phyloP scores from a whole-genome alignment of 2,888 invertebrate genomes.

The Ormia ochracea region DNA sequence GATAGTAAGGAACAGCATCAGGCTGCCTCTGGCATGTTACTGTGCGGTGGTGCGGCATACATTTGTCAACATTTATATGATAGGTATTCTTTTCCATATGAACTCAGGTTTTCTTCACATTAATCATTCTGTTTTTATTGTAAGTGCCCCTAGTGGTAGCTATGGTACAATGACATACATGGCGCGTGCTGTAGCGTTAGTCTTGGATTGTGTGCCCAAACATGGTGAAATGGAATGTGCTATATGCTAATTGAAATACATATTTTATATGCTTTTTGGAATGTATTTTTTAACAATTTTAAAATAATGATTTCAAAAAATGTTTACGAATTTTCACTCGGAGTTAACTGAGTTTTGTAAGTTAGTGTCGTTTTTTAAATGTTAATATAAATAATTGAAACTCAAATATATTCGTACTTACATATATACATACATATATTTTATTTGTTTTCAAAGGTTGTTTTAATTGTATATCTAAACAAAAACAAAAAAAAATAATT shows the following conservation, averaged over 20 bases:
- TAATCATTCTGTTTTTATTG: not conserved
- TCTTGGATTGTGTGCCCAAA: conserved; percentile 85
- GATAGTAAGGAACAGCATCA: conserved; percentile 79
- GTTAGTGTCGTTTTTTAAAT: conserved; percentile 1
- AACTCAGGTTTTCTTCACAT: no score
- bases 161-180: conserved; percentile 99
- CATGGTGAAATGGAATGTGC: conserved; percentile 89
- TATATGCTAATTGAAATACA: conserved; percentile 79
- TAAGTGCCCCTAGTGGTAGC: conserved; percentile 96
- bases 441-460: no score
- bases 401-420: no score
- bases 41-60: conserved; percentile 95
- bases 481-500: no score
- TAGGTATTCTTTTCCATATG: conserved; percentile 67
- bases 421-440: no score
- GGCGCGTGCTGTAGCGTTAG: conserved; percentile 87
- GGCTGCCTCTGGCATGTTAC: conserved; percentile 81
- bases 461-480: no score
- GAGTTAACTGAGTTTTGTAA: conserved; percentile 26
- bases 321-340: conserved; percentile 12
- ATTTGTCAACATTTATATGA: conserved; percentile 98
- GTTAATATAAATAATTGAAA: not conserved
- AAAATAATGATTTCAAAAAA: not conserved
- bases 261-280: not conserved
- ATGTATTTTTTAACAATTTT: not conserved